Base-by-base conservation (phyloP, 1,140 invertebrate genomes). In the Scaptomyza pallida region DNA sequence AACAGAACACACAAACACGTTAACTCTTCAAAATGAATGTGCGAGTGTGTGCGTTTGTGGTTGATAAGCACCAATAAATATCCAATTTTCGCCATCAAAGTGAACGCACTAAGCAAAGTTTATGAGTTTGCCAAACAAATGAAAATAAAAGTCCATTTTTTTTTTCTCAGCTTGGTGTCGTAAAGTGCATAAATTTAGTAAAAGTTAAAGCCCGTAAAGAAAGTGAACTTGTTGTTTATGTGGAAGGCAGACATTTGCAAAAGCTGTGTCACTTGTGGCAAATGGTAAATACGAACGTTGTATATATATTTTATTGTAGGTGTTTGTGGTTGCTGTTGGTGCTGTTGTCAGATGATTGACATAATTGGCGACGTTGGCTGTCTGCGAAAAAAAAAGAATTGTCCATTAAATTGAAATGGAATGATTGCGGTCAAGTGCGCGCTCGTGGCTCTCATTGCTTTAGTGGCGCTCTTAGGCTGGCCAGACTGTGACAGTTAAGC, bases 401-500 rank as follows among this genome's bases (percentile, higher is more conserved):
- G 23, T 4, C 23, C 0, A 6, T 4, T 26, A 26, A 26, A 26
- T 64, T 56, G 33, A 56, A 64, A 63, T 72, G 54, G 57, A 78
- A 69, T 69, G 75, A 83, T 69, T 64, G 75, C 68, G 79, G 79
- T 83, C 72, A 83, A 83, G 72, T 75, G 65, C 35, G 47, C 48
- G 30, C 5, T 4, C 3, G 2, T 35, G n/a, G 8, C 16, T 17
- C 44, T 30, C 30, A n/a, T n/a, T n/a, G n/a, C n/a, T n/a, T n/a
- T n/a, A n/a, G n/a, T n/a, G n/a, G 8, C 16, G 30, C 44, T 30
- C 30, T 60, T 60, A 35, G 21, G 17, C 15, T 13, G 41, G 21
- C 15, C 12, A n/a, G 40, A 57, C 55, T 30, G 55, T 35, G 44
- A 19, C 23, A 26, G 23, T 21, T 44, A 26, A 13, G 6, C 2